Evolutionary conservation across 2,888 invertebrate genomes (phyloP).

Genomic region (Copidosoma aretas): DNA sequence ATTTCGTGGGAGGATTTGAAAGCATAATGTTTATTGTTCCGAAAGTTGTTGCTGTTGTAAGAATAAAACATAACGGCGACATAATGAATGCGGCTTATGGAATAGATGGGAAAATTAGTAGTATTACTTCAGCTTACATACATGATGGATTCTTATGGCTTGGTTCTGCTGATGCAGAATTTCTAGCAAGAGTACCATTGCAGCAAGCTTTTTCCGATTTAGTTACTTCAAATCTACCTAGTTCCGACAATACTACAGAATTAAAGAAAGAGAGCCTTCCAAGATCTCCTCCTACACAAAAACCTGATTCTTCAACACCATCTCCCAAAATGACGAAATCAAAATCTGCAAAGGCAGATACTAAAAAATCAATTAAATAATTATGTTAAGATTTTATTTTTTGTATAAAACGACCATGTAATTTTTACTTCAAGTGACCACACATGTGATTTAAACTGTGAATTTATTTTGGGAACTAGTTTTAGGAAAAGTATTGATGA

Average conservation of each 20-base stretch:
- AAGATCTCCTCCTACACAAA: background rate
- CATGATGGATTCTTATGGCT: slow-evolving; percentile 71
- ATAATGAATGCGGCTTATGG: slow-evolving; percentile 74
- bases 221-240: slow-evolving; percentile 9
- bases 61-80: slow-evolving; percentile 76
- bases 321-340: background rate
- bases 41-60: slow-evolving; percentile 59
- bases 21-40: slow-evolving; percentile 31
- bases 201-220: slow-evolving; percentile 60
- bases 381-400: no score
- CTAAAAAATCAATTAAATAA: no score
- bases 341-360: background rate
- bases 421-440: background rate
- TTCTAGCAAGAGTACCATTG: slow-evolving; percentile 70
- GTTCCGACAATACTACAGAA: background rate
- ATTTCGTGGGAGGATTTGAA: slow-evolving; percentile 60
- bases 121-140: slow-evolving; percentile 73
- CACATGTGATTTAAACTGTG: background rate
- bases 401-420: no score
- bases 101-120: slow-evolving; percentile 65
- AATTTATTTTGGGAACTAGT: no score
- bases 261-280: background rate
- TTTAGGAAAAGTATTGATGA: no score
- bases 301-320: background rate
- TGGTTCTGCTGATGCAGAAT: slow-evolving; percentile 74